Evolutionary conservation across 2,113 vertebrate species (phyloP).

Genomic region (Oreochromis niloticus): DNA sequence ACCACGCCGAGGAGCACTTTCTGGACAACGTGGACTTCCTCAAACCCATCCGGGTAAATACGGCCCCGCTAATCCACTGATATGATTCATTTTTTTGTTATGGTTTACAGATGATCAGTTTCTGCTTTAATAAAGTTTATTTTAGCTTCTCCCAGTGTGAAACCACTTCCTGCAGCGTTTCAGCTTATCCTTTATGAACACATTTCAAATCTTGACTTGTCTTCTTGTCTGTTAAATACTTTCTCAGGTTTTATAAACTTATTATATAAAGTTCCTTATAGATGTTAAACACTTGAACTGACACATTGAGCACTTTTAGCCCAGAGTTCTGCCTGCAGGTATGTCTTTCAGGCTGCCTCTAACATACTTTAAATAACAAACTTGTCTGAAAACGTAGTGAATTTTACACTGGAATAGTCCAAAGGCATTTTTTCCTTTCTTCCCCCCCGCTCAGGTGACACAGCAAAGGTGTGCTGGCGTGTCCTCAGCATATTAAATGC

Average conservation of each 20-base stretch:
- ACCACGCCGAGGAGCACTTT: conserved; percentile 69
- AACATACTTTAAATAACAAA: neutral
- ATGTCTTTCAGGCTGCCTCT: neutral
- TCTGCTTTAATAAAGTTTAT: neutral
- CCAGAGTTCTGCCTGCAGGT: neutral
- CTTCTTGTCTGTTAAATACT: neutral
- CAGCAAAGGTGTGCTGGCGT: neutral
- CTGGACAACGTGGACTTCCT: conserved; percentile 79
- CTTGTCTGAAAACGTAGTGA: neutral
- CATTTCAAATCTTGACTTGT: neutral
- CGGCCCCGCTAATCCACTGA: neutral
- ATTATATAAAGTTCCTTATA: neutral
- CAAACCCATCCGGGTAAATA: conserved; percentile 78
- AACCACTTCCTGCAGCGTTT: neutral
- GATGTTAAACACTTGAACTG: neutral
- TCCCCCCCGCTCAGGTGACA: neutral
- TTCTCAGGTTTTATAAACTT: neutral
- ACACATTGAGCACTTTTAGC: neutral
- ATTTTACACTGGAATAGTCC: neutral
- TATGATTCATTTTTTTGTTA: neutral
- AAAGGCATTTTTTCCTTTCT: neutral
- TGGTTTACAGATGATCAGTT: neutral
- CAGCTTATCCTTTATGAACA: neutral
- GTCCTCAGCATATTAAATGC: neutral
- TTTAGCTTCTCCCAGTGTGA: neutral